Percentiles rank a stretch among this genome's conserved stretches.
Conservation (phyloP, 1,140 invertebrate species). For the Danaus plexippus region DNA sequence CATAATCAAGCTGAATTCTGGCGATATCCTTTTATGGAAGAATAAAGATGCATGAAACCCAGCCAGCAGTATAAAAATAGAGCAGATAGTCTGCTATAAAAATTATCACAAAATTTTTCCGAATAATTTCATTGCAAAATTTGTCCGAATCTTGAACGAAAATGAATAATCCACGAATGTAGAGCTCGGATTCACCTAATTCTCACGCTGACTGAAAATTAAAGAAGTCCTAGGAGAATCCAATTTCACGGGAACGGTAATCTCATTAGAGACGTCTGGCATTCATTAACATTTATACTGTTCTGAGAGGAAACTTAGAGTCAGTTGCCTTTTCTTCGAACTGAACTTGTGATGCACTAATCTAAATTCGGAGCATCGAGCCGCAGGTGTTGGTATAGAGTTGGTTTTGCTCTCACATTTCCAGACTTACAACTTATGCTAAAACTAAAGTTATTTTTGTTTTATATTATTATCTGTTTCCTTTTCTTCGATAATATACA, state of each 20-base stretch:
- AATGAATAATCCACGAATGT: conserved; percentile 20
- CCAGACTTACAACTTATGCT: conserved; percentile 41
- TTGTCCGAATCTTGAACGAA: conserved; percentile 12
- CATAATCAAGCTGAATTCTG: too few relatives aligned
- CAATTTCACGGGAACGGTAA: conserved; percentile 64
- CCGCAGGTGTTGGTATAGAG: conserved; percentile 40
- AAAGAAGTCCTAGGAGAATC: conserved; percentile 62
- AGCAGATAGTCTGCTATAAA: too few relatives aligned
- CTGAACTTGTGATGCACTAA: conserved; percentile 49
- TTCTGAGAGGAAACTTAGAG: conserved; percentile 50
- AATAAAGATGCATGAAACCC: too few relatives aligned
- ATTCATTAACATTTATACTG: conserved; percentile 70
- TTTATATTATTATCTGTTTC: conserved; percentile 14
- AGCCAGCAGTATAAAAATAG: too few relatives aligned
- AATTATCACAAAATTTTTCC: too few relatives aligned
- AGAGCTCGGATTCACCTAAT: conserved; percentile 49
- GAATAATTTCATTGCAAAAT: too few relatives aligned
- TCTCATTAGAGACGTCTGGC: conserved; percentile 64
- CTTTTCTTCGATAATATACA: too few relatives aligned
- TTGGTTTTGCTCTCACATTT: conserved; percentile 34
- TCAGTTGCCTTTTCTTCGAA: conserved; percentile 23
- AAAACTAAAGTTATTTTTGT: conserved; percentile 30
- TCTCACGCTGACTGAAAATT: conserved; percentile 61
- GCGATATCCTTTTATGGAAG: too few relatives aligned
- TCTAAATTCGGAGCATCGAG: conserved; percentile 45